These are phyloP conservation scores for Morus bassanus DNA, from an alignment of 2,797 vertebrate species.

Conservation along the genomic window DNA sequence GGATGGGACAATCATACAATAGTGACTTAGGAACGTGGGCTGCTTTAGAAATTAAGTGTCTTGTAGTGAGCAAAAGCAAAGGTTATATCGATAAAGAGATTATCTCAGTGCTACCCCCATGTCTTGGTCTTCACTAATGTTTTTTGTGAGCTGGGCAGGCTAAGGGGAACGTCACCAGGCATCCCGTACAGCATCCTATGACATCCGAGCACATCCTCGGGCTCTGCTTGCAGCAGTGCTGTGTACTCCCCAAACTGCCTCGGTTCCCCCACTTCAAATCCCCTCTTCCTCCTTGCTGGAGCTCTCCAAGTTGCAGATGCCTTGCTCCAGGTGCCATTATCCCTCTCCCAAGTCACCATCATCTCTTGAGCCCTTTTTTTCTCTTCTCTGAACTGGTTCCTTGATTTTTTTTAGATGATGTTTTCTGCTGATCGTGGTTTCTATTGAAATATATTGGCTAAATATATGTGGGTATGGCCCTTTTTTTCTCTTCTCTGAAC, in stretches of 20 bases:
- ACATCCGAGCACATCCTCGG: rapidly evolving
- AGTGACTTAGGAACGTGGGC: background rate
- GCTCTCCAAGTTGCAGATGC: background rate
- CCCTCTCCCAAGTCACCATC: background rate
- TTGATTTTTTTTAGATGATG: background rate
- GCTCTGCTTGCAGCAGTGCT: background rate
- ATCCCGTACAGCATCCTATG: background rate
- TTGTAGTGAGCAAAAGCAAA: background rate
- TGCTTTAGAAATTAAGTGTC: background rate
- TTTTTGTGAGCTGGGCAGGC: background rate
- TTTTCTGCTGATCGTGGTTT: background rate
- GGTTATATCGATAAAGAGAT: background rate
- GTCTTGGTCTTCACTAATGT: background rate
- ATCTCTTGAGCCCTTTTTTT: background rate
- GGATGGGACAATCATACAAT: background rate
- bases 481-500: no score
- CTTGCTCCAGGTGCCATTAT: background rate
- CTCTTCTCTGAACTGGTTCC: background rate
- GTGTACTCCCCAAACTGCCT: background rate
- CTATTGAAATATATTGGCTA: background rate
- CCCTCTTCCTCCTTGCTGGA: background rate
- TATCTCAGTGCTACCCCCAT: background rate
- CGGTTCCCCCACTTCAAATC: background rate
- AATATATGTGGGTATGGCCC: background rate
- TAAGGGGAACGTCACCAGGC: background rate